phyloP scores from a whole-genome alignment of 1,140 invertebrate species.

The Penaeus indicus region DNA sequence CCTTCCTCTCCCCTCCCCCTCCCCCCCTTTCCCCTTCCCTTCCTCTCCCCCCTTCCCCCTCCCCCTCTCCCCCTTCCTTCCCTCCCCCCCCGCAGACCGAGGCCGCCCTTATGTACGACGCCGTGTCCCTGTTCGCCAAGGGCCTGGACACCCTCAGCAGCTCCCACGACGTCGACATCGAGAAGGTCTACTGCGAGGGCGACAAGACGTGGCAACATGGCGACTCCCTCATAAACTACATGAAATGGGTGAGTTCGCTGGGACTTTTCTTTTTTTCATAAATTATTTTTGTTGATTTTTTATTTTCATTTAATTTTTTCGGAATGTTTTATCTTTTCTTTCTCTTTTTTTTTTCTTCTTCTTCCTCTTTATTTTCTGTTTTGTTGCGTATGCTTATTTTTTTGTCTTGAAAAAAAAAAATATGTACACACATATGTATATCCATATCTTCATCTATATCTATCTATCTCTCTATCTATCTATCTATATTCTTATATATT shows the following conservation, averaged over 20 bases:
- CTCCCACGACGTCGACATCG: conserved; percentile 73
- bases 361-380: too few relatives aligned
- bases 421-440: too few relatives aligned
- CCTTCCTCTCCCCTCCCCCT: not conserved
- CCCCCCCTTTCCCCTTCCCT: too few relatives aligned
- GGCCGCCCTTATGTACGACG: conserved; percentile 95
- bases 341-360: too few relatives aligned
- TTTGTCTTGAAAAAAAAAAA: too few relatives aligned
- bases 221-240: conserved; percentile 95
- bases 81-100: conserved; percentile 80
- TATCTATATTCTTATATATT: too few relatives aligned
- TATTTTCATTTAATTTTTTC: too few relatives aligned
- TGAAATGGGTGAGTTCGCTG: conserved; percentile 89
- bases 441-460: too few relatives aligned
- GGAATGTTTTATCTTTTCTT: too few relatives aligned
- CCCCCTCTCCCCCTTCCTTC: not conserved
- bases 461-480: too few relatives aligned
- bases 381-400: too few relatives aligned
- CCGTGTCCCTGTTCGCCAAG: conserved; percentile 93
- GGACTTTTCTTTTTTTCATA: not conserved
- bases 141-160: conserved; percentile 90
- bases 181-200: conserved; percentile 87
- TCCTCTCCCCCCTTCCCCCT: not conserved
- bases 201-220: conserved; percentile 94
- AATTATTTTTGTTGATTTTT: not conserved